phyloP scores from a whole-genome alignment of 2,888 invertebrate species.

The Drosophila picticornis region DNA sequence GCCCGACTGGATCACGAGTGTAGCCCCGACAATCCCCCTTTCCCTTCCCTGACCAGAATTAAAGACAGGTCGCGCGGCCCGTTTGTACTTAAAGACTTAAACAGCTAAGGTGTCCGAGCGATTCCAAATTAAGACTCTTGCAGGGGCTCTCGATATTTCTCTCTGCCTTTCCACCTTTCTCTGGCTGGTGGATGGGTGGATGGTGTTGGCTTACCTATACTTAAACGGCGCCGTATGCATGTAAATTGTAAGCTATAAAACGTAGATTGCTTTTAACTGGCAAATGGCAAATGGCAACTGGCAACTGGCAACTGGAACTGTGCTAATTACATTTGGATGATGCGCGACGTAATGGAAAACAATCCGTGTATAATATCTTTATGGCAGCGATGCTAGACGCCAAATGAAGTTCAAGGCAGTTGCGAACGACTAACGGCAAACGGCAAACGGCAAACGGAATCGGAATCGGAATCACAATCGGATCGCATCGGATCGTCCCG shows the following conservation, averaged over 20 bases:
- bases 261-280: background rate
- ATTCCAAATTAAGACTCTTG: background rate
- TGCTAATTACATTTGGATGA: conserved; percentile 19
- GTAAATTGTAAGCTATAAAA: conserved; percentile 8
- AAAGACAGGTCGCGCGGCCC: conserved; percentile 16
- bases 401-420: conserved; percentile 76
- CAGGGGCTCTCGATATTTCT: background rate
- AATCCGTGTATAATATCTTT: conserved; percentile 56
- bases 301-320: conserved; percentile 4
- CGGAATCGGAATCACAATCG: conserved; percentile 26
- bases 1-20: conserved; percentile 53
- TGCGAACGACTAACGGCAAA: conserved; percentile 33
- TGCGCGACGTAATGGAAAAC: conserved; percentile 9
- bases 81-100: conserved; percentile 27
- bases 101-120: background rate
- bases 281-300: background rate
- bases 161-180: background rate
- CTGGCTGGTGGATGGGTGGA: background rate
- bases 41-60: background rate
- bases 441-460: conserved; percentile 15
- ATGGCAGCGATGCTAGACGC: conserved; percentile 68
- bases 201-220: conserved; percentile 61
- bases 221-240: conserved; percentile 71
- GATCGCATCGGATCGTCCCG: conserved; percentile 51
- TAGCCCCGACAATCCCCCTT: background rate